phyloP scores from a whole-genome alignment of 2,888 invertebrate species.

The Drosophila lacicola region DNA sequence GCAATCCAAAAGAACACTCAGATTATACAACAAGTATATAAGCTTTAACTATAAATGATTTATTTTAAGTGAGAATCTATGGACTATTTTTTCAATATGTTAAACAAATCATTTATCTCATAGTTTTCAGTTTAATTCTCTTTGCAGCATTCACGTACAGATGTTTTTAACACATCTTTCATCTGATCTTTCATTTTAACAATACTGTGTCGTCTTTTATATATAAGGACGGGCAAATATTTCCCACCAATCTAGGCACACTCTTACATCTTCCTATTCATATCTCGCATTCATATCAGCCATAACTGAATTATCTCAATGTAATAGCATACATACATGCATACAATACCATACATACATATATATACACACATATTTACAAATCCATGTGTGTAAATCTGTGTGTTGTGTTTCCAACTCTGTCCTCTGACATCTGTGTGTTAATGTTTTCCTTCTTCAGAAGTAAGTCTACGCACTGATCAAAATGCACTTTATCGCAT shows the following conservation, averaged over 20 bases:
- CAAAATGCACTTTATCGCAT: constrained; percentile 18
- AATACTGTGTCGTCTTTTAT: constrained; percentile 18
- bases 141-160: not conserved
- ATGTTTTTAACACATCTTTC: not conserved
- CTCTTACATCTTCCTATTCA: constrained; percentile 30
- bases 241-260: constrained; percentile 72
- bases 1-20: constrained; percentile 35
- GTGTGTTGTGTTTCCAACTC: constrained; percentile 45
- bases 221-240: constrained; percentile 49
- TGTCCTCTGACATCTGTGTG: constrained; percentile 26
- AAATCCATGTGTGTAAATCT: constrained; percentile 37
- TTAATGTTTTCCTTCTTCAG: constrained; percentile 34
- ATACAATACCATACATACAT: constrained; percentile 12
- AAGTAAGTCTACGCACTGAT: constrained; percentile 46
- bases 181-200: not conserved
- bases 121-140: not conserved
- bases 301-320: constrained; percentile 12
- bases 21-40: constrained; percentile 48
- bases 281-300: constrained; percentile 15
- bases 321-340: constrained; percentile 14
- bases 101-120: not conserved
- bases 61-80: constrained; percentile 65
- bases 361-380: constrained; percentile 16
- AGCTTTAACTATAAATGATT: constrained; percentile 58
- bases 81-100: constrained; percentile 50